Evolutionary conservation across 1,140 invertebrate genomes (phyloP), one percentile per base, ranked within the genome.

Genomic region (Drosophila athabasca): DNA sequence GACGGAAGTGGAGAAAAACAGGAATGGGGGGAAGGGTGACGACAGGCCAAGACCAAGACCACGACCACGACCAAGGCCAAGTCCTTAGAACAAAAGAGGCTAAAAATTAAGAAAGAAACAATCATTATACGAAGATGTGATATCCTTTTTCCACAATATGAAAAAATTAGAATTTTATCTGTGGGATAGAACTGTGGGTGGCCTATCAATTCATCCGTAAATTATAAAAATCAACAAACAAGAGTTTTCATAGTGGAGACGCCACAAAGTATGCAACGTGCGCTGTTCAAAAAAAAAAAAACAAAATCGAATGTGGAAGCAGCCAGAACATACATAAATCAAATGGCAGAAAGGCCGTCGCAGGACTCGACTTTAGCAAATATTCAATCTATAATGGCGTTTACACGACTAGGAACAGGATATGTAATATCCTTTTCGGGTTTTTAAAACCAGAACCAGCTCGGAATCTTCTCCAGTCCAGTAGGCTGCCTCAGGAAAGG

Each of bases 301-400:
- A 69, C 79, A 60, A 65, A 66, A 70, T 57, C 53, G 66, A 39
- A 69, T 17, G 52, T 71, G 79, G 79, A 68, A 75, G 62, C 67
- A 69, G 60, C 29, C 50, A 50, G 54, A 77, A 65, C 73, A 19
- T 19, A 19, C 17, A 73, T 81, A 81, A 81, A 81, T 81, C 78
- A 81, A 81, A 74, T 49, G 57, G 80, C 26, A 39, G 54, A 39
- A 55, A 43, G 62, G 43, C 35, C 72, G 53, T 74, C 70, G 71
- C 70, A 74, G 45, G 43, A 48, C 61, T 51, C 71, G 61, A 58
- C 71, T 62, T 48, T 44, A 74, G 70, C 69, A 87, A 78, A 85
- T 81, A 85, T 87, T 85, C 82, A 81, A 85, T 85, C 82, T 87
- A 78, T 87, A 85, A 87, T 87, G 74, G 74, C 82, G 75, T 87